Percentiles rank a stretch among this genome's conserved stretches.
phyloP scores from a whole-genome alignment of 53 echinoderm and acorn worm species.

The Henricia sp. region DNA sequence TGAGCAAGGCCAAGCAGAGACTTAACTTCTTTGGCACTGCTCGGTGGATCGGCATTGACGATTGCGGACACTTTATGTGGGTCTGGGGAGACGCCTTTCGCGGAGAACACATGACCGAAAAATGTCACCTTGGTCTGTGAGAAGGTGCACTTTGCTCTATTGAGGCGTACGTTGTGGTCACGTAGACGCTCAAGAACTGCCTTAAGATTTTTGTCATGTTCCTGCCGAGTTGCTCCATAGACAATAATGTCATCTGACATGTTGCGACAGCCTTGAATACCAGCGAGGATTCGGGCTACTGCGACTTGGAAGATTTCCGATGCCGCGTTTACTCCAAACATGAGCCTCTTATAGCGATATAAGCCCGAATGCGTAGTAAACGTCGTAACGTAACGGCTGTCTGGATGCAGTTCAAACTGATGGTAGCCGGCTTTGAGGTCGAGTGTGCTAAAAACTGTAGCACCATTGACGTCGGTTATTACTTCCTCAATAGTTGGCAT shows the following conservation, averaged over 20 bases:
- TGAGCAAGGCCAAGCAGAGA: no score
- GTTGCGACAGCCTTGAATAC: constrained; percentile 6
- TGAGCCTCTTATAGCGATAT: constrained; percentile 16
- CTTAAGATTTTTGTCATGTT: constrained; percentile 21
- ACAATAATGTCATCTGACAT: constrained; percentile 35
- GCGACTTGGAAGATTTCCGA: constrained; percentile 2
- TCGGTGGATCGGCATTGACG: no score
- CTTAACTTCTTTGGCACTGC: no score
- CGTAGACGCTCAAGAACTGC: not conserved
- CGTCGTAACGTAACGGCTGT: constrained; percentile 20
- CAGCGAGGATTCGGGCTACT: not conserved
- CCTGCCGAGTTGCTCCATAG: constrained; percentile 8
- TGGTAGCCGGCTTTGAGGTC: constrained; percentile 23
- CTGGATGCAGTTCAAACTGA: constrained; percentile 39
- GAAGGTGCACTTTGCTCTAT: no score
- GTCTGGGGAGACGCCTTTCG: no score
- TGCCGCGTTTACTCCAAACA: constrained; percentile 44
- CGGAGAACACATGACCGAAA: no score
- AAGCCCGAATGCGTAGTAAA: constrained; percentile 16
- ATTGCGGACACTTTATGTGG: no score
- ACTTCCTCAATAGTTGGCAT: constrained; percentile 43
- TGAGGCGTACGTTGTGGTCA: no score
- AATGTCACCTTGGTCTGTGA: no score
- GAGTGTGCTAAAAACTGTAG: constrained; percentile 24
- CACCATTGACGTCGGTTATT: constrained; percentile 20